These are phyloP conservation scores for Hirtodrosophila duncani DNA, from an alignment of 2,888 invertebrate species.

Conservation along the genomic window DNA sequence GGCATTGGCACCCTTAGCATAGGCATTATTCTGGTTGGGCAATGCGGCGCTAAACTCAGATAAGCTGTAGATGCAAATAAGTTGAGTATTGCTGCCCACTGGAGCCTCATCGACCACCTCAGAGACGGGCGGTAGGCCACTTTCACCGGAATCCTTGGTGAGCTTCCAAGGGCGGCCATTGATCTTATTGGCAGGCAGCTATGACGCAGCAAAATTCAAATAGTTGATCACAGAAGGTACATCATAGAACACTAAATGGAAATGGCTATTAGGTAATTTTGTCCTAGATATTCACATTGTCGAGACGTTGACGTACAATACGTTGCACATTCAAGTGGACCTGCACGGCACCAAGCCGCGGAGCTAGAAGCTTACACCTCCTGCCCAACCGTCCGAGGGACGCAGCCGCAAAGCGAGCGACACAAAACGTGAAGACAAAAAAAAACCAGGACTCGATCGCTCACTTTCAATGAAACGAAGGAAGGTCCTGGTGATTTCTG, in stretches of 20 bases:
- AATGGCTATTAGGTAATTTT: neutral
- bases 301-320: too few relatives aligned
- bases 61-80: conserved; percentile 86
- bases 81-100: conserved; percentile 85
- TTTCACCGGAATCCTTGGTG: conserved; percentile 85
- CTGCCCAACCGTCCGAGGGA: too few relatives aligned
- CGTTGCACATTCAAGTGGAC: too few relatives aligned
- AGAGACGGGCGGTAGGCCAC: conserved; percentile 87
- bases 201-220: conserved; percentile 83
- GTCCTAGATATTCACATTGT: neutral
- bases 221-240: conserved; percentile 85
- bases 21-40: conserved; percentile 82
- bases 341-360: too few relatives aligned
- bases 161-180: conserved; percentile 88
- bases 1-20: conserved; percentile 82
- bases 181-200: conserved; percentile 83
- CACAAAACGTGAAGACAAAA: too few relatives aligned
- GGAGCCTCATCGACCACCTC: conserved; percentile 84
- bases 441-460: too few relatives aligned
- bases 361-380: too few relatives aligned
- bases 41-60: conserved; percentile 88
- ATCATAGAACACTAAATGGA: conserved; percentile 85
- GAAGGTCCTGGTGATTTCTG: too few relatives aligned
- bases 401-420: too few relatives aligned
- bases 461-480: too few relatives aligned